Percentiles rank a stretch among this genome's conserved stretches.
Evolutionary conservation across 1,140 invertebrate species (phyloP).

Genomic region (Protaetia brevitarsis): DNA sequence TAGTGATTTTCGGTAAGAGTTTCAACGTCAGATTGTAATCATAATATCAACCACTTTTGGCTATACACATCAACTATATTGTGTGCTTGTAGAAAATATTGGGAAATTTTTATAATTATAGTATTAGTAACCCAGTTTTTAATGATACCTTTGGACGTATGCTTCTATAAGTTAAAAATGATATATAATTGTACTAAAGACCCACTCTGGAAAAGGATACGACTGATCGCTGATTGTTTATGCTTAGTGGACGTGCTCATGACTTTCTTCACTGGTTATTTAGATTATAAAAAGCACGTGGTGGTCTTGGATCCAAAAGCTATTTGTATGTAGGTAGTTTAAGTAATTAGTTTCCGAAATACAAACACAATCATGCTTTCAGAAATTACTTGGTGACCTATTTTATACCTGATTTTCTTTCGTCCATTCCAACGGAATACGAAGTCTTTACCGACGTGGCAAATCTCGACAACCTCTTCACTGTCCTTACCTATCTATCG

Average conservation of each 20-base stretch:
- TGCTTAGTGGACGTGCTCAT: constrained; percentile 13
- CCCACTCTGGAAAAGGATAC: not conserved
- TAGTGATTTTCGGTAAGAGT: constrained; percentile 12
- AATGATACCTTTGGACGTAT: constrained; percentile 11
- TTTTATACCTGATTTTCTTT: constrained; percentile 14
- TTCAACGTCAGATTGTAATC: not conserved
- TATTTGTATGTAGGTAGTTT: constrained; percentile 7
- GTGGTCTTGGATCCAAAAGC: constrained; percentile 21
- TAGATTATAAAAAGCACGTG: not conserved
- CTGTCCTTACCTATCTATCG: not conserved
- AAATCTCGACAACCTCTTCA: not conserved
- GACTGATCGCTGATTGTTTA: not conserved
- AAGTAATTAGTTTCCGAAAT: not conserved
- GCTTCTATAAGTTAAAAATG: not conserved
- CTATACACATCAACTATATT: not conserved
- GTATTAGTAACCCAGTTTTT: not conserved
- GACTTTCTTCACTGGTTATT: constrained; percentile 9
- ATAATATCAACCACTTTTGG: not conserved
- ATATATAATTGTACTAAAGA: not conserved
- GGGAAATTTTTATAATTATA: constrained; percentile 21
- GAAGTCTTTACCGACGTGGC: not conserved
- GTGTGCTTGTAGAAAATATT: not conserved
- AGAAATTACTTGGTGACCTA: constrained; percentile 16
- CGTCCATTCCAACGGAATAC: not conserved
- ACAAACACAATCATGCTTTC: not conserved